These are phyloP conservation scores for Otocyon megalotis DNA, from an alignment of 2,113 vertebrate species.

Conservation along the genomic window DNA sequence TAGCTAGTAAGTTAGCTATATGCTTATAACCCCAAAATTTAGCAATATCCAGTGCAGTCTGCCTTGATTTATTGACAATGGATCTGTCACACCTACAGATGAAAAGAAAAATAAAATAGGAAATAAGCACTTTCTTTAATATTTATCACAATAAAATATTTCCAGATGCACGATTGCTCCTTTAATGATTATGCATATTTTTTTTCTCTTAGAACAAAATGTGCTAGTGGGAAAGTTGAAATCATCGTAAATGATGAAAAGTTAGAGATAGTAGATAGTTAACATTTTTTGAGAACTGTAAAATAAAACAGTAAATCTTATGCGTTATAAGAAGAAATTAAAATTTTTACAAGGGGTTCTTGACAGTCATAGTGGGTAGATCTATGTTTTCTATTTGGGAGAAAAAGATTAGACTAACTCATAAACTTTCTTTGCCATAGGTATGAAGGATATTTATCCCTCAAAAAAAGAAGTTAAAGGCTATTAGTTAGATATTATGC, in stretches of 20 bases:
- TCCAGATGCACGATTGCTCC: not conserved
- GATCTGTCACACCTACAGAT: slow-evolving; percentile 90
- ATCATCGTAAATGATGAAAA: slow-evolving; percentile 26
- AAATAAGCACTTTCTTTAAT: slow-evolving; percentile 17
- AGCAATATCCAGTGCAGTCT: slow-evolving; percentile 95
- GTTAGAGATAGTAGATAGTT: slow-evolving; percentile 10
- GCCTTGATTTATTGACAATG: slow-evolving; percentile 90
- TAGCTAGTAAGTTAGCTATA: slow-evolving; percentile 89
- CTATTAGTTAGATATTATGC: slow-evolving; percentile 49
- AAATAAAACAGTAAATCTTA: not conserved
- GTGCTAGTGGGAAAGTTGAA: slow-evolving; percentile 4
- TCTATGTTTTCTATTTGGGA: not conserved
- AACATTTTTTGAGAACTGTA: slow-evolving; percentile 14
- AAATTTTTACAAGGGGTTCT: slow-evolving; percentile 6
- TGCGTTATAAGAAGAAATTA: not conserved
- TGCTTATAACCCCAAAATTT: slow-evolving; percentile 96
- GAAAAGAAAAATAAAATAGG: slow-evolving; percentile 66
- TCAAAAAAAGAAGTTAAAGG: not conserved
- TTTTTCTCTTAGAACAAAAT: not conserved
- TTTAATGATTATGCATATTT: not conserved
- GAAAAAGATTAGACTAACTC: not conserved
- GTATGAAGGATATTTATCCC: not conserved
- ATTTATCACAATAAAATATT: slow-evolving; percentile 58
- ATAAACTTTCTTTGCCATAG: slow-evolving; percentile 23
- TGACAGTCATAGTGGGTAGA: not conserved